Evolutionary conservation across 2,113 vertebrate genomes (phyloP), one percentile per base, ranked within the genome.

Genomic region (Procapra przewalskii): DNA sequence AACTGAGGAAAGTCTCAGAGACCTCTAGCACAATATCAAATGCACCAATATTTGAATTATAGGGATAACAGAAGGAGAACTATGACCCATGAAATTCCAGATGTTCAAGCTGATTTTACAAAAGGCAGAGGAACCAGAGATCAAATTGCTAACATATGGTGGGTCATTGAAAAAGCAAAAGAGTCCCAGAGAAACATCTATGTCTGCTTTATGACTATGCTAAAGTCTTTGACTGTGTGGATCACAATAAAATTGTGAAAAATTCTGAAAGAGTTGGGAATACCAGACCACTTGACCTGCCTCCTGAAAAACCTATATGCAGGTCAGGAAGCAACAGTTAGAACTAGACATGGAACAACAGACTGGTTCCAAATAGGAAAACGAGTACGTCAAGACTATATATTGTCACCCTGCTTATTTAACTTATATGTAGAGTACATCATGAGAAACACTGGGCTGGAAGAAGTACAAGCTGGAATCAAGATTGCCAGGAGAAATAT

Each of bases 371-470:
- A n/a, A 64, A 64, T 17, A 17, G 62, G 15, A n/a, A 64, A 64
- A 17, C 7, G 31, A n/a, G 31, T n/a, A 64, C 0, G 0, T 64
- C 31, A 64, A 64, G 62, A 15, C 62, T 64, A 0, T 64, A n/a
- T 64, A n/a, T n/a, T 17, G 15, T n/a, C 62, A 17, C 15, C 31
- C 7, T n/a, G 31, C 31, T 64, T 64, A 64, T 64, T n/a, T n/a
- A 64, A 17, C 62, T n/a, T 33, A n/a, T 64, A 17, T 64, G 15
- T 0, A 17, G 31, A n/a, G 31, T 64, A n/a, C 7, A 9, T n/a
- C 62, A 64, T 64, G 62, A 64, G 62, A 64, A n/a, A 64, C 3
- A 3, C 31, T 64, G 7, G 29, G 7, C 15, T 64, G 31, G 31
- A 64, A 9, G 62, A n/a, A n/a, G 62, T 7, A 64, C 62, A 64